Evolutionary conservation across 2,797 vertebrate genomes (phyloP).

Genomic region (Leucoraja ocellata): DNA sequence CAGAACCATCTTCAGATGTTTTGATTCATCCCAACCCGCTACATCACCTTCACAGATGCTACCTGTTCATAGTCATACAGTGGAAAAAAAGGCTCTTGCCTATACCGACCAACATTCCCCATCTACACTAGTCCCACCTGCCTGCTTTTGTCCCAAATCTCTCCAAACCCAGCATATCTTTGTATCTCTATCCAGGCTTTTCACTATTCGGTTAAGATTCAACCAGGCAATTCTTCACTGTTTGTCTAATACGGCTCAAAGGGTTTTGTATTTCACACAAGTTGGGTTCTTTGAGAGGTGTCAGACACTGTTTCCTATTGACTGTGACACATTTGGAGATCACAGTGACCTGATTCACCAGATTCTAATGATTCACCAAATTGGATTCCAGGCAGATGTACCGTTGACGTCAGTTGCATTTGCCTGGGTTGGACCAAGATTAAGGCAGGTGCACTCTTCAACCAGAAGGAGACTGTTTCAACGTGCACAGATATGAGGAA

Average conservation of each 20-base stretch:
- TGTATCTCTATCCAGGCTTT: no score
- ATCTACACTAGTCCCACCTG: no score
- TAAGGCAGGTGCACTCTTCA: neutral
- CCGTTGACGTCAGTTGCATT: neutral
- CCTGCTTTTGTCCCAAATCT: no score
- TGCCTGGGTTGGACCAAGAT: neutral
- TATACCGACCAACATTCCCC: no score
- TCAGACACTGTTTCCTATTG: neutral
- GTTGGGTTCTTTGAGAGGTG: neutral
- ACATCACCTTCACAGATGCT: no score
- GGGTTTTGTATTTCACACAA: conserved; percentile 6
- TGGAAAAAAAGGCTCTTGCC: no score
- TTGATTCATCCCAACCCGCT: no score
- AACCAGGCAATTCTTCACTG: neutral
- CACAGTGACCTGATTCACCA: neutral
- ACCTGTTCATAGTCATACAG: no score
- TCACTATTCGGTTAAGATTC: no score
- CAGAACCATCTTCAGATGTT: no score
- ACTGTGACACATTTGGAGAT: neutral
- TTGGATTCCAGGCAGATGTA: neutral
- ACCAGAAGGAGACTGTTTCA: neutral
- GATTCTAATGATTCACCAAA: neutral
- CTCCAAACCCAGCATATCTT: no score
- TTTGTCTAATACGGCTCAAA: neutral
- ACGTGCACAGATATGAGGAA: neutral